Evolutionary conservation across 2,888 invertebrate genomes (phyloP).

Genomic region (Leistus spinibarbis): DNA sequence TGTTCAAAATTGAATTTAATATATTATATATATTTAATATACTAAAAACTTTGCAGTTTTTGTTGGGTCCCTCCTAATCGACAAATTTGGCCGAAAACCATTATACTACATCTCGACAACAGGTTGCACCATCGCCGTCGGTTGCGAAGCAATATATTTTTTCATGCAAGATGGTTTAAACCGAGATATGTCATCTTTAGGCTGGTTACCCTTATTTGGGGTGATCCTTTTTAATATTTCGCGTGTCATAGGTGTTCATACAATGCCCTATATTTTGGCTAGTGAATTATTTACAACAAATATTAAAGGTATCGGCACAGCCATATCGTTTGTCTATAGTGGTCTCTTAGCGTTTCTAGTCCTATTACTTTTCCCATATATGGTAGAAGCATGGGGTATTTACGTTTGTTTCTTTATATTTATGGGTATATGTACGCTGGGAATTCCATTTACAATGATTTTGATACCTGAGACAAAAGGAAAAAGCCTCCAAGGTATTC

Average conservation of each 20-base stretch:
- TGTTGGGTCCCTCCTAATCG: conserved; percentile 59
- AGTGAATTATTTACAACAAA: conserved; percentile 69
- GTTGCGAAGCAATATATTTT: conserved; percentile 62
- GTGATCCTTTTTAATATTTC: conserved; percentile 64
- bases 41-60: conserved; percentile 17
- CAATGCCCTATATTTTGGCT: conserved; percentile 66
- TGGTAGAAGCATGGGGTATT: conserved; percentile 63
- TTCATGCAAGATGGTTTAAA: conserved; percentile 59
- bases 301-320: conserved; percentile 66
- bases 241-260: conserved; percentile 66
- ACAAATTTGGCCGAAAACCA: conserved; percentile 62
- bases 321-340: conserved; percentile 63
- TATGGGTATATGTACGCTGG: conserved; percentile 61
- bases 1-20: no score
- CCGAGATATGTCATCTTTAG: conserved; percentile 55
- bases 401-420: conserved; percentile 67
- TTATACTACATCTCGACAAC: conserved; percentile 62
- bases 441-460: conserved; percentile 63
- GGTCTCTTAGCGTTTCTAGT: conserved; percentile 64
- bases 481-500: conserved; percentile 66
- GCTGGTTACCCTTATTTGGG: conserved; percentile 62
- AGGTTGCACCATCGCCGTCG: conserved; percentile 62
- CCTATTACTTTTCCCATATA: conserved; percentile 65
- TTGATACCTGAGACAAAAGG: conserved; percentile 69
- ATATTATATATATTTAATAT: no score